Percentiles rank a stretch among this genome's conserved stretches.
Conservation (phyloP, 2,797 vertebrate species). For the Spinus olivaceus region DNA sequence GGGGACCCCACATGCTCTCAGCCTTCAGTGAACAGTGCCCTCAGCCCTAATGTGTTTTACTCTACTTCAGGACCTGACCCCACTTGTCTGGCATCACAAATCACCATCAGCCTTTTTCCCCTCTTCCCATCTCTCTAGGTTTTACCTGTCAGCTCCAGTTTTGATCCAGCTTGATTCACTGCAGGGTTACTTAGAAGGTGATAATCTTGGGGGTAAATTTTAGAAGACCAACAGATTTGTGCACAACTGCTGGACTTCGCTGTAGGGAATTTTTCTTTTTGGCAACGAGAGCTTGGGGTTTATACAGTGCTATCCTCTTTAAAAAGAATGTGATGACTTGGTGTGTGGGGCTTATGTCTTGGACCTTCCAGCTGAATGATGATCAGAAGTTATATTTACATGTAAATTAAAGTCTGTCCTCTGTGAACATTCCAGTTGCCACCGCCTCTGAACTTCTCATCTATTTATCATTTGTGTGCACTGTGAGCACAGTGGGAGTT, state of each 20-base stretch:
- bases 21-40: not conserved
- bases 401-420: conserved; percentile 76
- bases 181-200: not conserved
- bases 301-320: not conserved
- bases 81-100: not conserved
- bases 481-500: conserved; percentile 76
- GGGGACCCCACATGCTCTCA: not conserved
- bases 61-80: not conserved
- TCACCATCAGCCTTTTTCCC: not conserved
- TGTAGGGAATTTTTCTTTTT: not conserved
- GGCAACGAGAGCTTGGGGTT: not conserved
- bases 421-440: conserved; percentile 60
- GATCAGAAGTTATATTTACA: conserved; percentile 74
- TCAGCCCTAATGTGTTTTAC: not conserved
- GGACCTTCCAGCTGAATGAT: conserved; percentile 55
- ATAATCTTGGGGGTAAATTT: not conserved
- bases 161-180: not conserved
- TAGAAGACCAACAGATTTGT: not conserved
- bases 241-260: not conserved
- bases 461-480: conserved; percentile 75
- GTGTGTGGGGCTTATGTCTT: not conserved
- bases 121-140: not conserved
- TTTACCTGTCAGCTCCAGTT: not conserved
- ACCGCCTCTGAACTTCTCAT: conserved; percentile 59
- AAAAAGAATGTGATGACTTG: not conserved